phyloP scores from a whole-genome alignment of 2,113 vertebrate species.

The Bungarus multicinctus region DNA sequence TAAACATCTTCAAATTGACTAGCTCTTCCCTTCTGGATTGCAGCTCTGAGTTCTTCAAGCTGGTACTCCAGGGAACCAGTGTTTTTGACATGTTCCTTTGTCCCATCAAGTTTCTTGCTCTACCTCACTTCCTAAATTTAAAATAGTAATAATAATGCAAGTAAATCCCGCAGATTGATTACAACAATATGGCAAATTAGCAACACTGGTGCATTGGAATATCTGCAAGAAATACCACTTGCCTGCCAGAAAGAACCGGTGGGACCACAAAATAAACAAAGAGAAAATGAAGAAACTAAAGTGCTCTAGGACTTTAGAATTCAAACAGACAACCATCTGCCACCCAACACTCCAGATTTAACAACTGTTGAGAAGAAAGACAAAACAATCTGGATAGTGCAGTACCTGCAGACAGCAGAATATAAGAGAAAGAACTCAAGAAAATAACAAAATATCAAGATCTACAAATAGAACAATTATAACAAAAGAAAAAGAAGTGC shows the following conservation, averaged over 20 bases:
- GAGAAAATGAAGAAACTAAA: not conserved
- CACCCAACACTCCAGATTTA: not conserved
- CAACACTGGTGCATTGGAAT: not conserved
- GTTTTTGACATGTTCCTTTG: not conserved
- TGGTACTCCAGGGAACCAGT: not conserved
- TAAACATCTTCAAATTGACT: not conserved
- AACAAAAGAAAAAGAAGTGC: not conserved
- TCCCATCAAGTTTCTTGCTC: not conserved
- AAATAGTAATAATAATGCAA: not conserved
- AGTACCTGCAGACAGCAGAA: not conserved
- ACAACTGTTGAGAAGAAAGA: not conserved
- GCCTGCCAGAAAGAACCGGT: not conserved
- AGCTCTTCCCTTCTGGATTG: not conserved
- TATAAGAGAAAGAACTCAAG: not conserved
- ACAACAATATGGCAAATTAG: not conserved
- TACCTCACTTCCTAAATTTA: not conserved
- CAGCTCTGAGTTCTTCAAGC: not conserved
- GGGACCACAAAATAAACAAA: not conserved
- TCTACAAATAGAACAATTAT: not conserved
- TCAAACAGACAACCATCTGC: not conserved
- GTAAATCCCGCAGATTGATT: not conserved
- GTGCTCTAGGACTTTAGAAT: not conserved
- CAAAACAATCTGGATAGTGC: not conserved
- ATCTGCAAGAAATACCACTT: not conserved
- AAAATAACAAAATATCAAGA: not conserved